Evolutionary conservation across 2,113 vertebrate genomes (phyloP).

Genomic region (Pterocles gutturalis): DNA sequence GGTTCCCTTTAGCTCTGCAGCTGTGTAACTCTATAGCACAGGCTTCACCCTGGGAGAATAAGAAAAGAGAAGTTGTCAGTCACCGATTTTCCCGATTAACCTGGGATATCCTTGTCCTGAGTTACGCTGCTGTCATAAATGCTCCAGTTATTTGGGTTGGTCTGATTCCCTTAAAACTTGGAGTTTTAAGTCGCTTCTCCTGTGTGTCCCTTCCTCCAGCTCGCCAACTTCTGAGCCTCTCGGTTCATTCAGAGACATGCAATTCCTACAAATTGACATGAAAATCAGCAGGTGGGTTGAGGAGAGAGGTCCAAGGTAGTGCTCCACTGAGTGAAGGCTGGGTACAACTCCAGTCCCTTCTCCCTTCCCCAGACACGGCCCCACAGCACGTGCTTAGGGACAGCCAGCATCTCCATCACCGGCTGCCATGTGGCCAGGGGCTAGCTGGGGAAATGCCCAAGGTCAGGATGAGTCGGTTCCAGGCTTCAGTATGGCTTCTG

Average conservation of each 20-base stretch:
- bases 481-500: not conserved
- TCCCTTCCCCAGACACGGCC: not conserved
- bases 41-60: not conserved
- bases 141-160: not conserved
- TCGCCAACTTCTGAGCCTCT: not conserved
- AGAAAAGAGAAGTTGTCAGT: not conserved
- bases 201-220: not conserved
- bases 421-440: not conserved
- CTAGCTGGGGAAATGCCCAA: not conserved
- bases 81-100: not conserved
- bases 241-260: not conserved
- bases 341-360: not conserved
- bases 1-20: not conserved
- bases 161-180: not conserved
- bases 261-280: not conserved
- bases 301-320: not conserved
- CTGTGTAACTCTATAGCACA: too few species aligned
- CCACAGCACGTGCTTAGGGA: rapidly evolving
- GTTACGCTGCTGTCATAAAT: too few species aligned
- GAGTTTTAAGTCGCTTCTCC: not conserved
- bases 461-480: not conserved
- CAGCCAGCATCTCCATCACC: not conserved
- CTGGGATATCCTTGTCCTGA: not conserved
- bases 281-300: not conserved
- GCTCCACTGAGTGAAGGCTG: not conserved